These are phyloP conservation scores for Cyphomyrmex costatus DNA, from an alignment of 1,140 invertebrate species.

Conservation along the genomic window DNA sequence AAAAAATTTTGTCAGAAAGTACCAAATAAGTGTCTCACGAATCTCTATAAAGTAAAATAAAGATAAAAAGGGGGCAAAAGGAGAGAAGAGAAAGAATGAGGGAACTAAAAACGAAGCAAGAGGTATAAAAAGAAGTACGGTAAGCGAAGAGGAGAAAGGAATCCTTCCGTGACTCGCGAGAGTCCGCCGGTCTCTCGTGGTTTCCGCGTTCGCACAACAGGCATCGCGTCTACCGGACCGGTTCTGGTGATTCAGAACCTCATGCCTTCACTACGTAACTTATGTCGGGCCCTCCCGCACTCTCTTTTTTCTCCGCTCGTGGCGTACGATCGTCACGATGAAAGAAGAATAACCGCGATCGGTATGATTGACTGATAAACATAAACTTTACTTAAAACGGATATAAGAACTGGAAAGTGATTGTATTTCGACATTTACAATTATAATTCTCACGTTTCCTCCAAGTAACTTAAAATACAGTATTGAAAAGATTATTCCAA, in stretches of 20 bases:
- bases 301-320: conserved; percentile 60
- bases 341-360: conserved; percentile 26
- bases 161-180: conserved; percentile 74
- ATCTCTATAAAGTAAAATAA: not conserved
- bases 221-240: conserved; percentile 75
- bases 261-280: conserved; percentile 62
- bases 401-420: not conserved
- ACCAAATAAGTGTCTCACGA: not conserved
- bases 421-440: not conserved
- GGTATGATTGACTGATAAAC: not conserved
- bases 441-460: not conserved
- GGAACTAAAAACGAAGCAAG: conserved; percentile 40
- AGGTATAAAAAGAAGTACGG: conserved; percentile 48
- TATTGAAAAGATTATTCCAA: not conserved
- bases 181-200: conserved; percentile 68
- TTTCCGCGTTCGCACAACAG: conserved; percentile 81
- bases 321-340: conserved; percentile 18
- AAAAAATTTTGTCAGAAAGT: not conserved
- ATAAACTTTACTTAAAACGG: not conserved
- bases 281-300: conserved; percentile 62
- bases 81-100: not conserved
- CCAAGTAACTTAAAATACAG: not conserved
- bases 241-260: conserved; percentile 81
- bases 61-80: conserved; percentile 12
- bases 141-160: conserved; percentile 71